Conservation (phyloP, 1,140 invertebrate genomes). For the fruit fly (Drosophila melanogaster) region DNA sequence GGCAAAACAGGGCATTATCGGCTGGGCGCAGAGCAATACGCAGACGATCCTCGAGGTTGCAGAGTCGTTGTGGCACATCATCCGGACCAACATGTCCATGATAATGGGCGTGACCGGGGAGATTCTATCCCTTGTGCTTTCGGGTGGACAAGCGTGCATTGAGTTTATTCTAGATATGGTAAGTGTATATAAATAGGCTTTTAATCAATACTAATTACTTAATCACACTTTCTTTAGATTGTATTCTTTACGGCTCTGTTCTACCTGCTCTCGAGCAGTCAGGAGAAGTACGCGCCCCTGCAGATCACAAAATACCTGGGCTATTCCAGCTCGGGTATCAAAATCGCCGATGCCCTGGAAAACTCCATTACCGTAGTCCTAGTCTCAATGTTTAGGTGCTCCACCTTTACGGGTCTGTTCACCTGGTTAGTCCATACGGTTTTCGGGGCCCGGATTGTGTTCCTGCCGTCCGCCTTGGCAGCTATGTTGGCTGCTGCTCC, state of each 20-base stretch:
- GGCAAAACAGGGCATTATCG: constrained; percentile 87
- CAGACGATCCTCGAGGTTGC: constrained; percentile 95
- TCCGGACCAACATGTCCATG: constrained; percentile 96
- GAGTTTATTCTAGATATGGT: constrained; percentile 97
- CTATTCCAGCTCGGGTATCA: constrained; percentile 91
- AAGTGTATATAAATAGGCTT: constrained; percentile 64
- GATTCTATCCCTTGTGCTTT: constrained; percentile 93
- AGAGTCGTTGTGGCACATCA: constrained; percentile 96
- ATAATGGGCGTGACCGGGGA: constrained; percentile 94
- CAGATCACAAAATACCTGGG: constrained; percentile 90
- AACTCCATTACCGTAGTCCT: constrained; percentile 92
- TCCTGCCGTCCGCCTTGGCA: constrained; percentile 96
- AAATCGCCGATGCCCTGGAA: constrained; percentile 89
- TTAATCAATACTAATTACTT: too few species aligned
- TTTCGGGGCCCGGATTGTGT: constrained; percentile 97
- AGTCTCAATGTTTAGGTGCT: constrained; percentile 97
- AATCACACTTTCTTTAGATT: constrained; percentile 87
- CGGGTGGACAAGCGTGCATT: constrained; percentile 96
- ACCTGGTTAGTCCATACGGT: constrained; percentile 98
- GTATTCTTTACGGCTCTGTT: constrained; percentile 98
- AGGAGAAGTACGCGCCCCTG: constrained; percentile 95
- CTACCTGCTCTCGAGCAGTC: constrained; percentile 96
- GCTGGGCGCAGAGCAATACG: constrained; percentile 96
- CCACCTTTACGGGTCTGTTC: constrained; percentile 98
- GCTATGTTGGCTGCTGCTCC: constrained; percentile 97